Percentiles rank a stretch among this genome's conserved stretches.
Conservation (phyloP, 2,888 invertebrate species). For the Bellardia bayeri region DNA sequence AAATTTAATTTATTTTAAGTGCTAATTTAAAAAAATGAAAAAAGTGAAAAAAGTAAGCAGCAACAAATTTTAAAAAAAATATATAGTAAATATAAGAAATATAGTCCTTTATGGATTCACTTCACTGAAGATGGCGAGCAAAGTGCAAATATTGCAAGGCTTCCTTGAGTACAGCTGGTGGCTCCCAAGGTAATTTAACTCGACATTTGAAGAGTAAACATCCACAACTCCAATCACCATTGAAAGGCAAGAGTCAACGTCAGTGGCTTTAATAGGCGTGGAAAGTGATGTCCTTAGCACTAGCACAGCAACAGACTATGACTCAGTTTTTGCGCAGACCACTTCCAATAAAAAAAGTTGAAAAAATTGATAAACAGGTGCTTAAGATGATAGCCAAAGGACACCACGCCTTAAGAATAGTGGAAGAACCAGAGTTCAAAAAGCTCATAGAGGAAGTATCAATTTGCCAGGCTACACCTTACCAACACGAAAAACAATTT, state of each 20-base stretch:
- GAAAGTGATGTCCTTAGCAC: not conserved
- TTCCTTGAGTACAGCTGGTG: not conserved
- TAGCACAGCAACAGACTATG: not conserved
- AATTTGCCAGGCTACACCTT: not conserved
- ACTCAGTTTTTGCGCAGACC: not conserved
- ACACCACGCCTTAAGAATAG: not conserved
- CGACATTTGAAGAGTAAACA: not conserved
- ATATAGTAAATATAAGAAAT: too few species aligned
- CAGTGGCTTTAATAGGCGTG: not conserved
- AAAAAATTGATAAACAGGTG: not conserved
- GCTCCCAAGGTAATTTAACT: not conserved
- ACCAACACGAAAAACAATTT: not conserved
- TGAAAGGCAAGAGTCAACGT: not conserved
- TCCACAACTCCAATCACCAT: not conserved
- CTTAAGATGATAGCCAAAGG: not conserved
- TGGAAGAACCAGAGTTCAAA: not conserved
- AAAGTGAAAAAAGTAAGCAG: too few species aligned
- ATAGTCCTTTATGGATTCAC: too few species aligned
- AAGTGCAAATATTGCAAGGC: not conserved
- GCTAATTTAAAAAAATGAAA: too few species aligned
- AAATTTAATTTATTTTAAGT: too few species aligned
- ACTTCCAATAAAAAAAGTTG: not conserved
- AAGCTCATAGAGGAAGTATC: not conserved
- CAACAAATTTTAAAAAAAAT: too few species aligned
- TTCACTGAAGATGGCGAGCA: not conserved